Percentiles rank a stretch among this genome's conserved stretches.
Conservation (phyloP, 2,113 vertebrate species). For the Sapajus apella region DNA sequence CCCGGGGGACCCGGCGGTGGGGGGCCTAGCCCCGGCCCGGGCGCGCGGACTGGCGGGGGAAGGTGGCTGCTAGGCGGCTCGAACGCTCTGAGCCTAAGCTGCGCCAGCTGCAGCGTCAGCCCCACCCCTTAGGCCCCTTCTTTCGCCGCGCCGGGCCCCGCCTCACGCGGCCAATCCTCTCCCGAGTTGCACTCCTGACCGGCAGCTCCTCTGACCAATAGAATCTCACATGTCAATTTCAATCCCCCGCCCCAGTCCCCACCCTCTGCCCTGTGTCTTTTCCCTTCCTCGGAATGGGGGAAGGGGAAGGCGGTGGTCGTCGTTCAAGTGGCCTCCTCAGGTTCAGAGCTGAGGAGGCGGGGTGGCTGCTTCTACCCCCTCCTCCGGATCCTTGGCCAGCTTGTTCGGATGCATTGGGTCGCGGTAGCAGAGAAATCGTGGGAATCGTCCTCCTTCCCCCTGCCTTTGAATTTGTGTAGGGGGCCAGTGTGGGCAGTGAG, state of each 20-base stretch:
- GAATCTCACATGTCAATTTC: rapidly evolving
- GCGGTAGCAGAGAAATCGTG: neutral
- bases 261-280: neutral
- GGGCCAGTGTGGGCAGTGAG: neutral
- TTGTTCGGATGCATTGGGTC: slow-evolving; percentile 31
- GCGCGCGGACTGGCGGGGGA: slow-evolving; percentile 52
- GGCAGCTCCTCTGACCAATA: slow-evolving; percentile 63
- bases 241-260: slow-evolving; percentile 38
- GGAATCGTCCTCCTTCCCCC: neutral
- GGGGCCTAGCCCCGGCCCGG: slow-evolving; percentile 63
- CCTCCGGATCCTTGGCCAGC: neutral
- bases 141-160: slow-evolving; percentile 69
- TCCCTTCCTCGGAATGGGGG: neutral
- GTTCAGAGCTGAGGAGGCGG: neutral
- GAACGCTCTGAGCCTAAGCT: slow-evolving; percentile 61
- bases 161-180: slow-evolving; percentile 64
- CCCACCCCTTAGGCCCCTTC: slow-evolving; percentile 73
- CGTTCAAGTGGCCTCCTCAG: neutral
- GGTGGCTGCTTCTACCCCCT: neutral
- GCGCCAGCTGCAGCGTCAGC: slow-evolving; percentile 79
- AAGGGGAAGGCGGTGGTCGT: neutral
- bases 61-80: slow-evolving; percentile 34
- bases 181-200: neutral
- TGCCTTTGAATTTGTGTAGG: neutral
- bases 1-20: slow-evolving; percentile 32